Percentiles rank a stretch among this genome's conserved stretches.
Evolutionary conservation across 2,113 vertebrate species (phyloP).

Genomic region (Acrocephalus kingi): DNA sequence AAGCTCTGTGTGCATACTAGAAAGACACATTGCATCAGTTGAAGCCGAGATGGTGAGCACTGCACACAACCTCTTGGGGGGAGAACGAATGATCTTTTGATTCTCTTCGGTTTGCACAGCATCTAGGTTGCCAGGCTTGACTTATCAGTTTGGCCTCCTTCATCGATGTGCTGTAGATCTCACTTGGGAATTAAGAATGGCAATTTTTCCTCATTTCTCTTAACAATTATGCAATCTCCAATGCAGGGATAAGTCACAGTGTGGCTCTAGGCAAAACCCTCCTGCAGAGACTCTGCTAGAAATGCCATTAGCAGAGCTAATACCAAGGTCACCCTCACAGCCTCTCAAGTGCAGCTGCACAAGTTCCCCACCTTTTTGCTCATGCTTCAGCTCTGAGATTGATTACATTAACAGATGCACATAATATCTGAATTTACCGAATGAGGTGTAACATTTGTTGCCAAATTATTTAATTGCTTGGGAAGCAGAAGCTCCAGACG

Average conservation of each 20-base stretch:
- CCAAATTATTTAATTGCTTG: conserved; percentile 7
- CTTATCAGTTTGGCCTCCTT: not conserved
- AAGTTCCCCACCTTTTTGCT: not conserved
- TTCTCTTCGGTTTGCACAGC: not conserved
- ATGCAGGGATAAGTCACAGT: conserved; percentile 25
- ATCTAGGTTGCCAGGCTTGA: not conserved
- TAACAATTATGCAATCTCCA: conserved; percentile 36
- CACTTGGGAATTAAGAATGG: not conserved
- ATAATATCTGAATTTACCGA: conserved; percentile 29
- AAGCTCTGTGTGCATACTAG: not conserved
- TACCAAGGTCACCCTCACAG: conserved; percentile 61
- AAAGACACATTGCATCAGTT: too few relatives aligned
- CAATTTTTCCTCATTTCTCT: not conserved
- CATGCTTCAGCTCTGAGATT: not conserved
- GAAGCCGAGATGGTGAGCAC: rapidly evolving
- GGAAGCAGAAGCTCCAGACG: conserved; percentile 15
- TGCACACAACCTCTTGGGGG: not conserved
- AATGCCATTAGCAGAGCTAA: conserved; percentile 44
- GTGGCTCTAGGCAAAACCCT: conserved; percentile 37
- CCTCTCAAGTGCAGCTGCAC: not conserved
- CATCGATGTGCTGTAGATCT: not conserved
- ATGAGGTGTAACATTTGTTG: conserved; percentile 33
- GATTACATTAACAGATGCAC: not conserved
- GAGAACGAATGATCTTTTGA: not conserved
- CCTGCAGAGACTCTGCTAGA: conserved; percentile 15